These are phyloP conservation scores for Microtus montanus DNA, from an alignment of 2,113 vertebrate genomes.

Conservation along the genomic window DNA sequence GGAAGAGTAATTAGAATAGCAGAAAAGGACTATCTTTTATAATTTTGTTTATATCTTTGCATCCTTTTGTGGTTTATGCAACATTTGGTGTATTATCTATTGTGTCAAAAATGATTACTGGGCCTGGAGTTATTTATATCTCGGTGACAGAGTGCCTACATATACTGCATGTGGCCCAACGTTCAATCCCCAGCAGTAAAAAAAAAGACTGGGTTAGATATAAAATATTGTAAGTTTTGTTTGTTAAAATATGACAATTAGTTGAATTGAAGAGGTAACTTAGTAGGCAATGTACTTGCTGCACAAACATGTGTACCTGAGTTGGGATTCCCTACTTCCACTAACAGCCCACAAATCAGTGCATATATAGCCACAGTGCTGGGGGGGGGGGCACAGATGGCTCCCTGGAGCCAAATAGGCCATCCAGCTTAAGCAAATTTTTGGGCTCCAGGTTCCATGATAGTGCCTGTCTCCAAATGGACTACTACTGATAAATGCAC, in stretches of 20 bases:
- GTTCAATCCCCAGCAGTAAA: background rate
- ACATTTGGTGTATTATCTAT: background rate
- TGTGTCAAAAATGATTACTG: background rate
- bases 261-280: background rate
- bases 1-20: background rate
- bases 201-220: background rate
- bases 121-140: background rate
- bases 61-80: background rate
- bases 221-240: conserved; percentile 7
- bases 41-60: background rate
- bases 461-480: background rate
- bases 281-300: background rate
- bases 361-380: background rate
- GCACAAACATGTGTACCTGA: background rate
- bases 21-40: background rate
- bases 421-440: background rate
- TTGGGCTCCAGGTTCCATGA: background rate
- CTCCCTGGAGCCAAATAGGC: too few relatives aligned
- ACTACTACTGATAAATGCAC: background rate
- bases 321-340: background rate
- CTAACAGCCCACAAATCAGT: background rate
- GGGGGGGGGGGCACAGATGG: too few relatives aligned
- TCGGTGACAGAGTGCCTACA: background rate
- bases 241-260: background rate
- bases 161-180: background rate